Evolutionary conservation across 2,113 vertebrate genomes (phyloP), one percentile per base, ranked within the genome.

Genomic region (Rhombomys opimus): DNA sequence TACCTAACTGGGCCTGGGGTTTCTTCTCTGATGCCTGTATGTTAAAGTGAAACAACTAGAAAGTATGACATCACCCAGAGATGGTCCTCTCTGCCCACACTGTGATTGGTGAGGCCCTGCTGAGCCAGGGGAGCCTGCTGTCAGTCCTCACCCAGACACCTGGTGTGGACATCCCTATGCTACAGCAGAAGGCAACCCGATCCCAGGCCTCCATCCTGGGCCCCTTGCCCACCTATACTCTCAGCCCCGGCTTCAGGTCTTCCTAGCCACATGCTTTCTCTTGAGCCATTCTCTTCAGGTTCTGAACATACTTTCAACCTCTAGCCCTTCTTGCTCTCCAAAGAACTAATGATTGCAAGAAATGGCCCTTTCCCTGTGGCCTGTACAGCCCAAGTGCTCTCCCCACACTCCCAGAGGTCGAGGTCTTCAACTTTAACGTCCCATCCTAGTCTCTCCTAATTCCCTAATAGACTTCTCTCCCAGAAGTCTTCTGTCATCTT

Each of bases 1-100:
- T 57, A 54, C 14, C 50, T 61, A 70, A 41, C 82, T 30, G 67
- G 80, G 76, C 17, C 27, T 88, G 41, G 41, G 85, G 88, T 52
- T 30, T 25, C 61, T 59, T 70, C 38, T n/a, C 52, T 68, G 30
- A 13, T 13, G 32, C 17, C 68, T 3, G 13, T 30, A 4, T 59
- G 57, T 50, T 9, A 12, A 46, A 65, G 68, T 8, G 11, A 22
- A 32, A 68, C 67, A 77, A 35, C 59, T 41, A 9, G 1, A 3
- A 1, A 18, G 20, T 15, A 12, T 6, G 3, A 3, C 3, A 9
- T 15, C 12, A 13, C 65, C 61, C 65, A 2, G 1, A 1, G 65
- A 17, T 5, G 8, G 17, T 2, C 9, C 23, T 0, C 4, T 20
- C 70, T 75, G 50, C 8, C 50, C 68, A 38, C 7, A 7, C 0